Evolutionary conservation across 2,113 vertebrate genomes (phyloP).

Genomic region (Pseudopipra pipra): DNA sequence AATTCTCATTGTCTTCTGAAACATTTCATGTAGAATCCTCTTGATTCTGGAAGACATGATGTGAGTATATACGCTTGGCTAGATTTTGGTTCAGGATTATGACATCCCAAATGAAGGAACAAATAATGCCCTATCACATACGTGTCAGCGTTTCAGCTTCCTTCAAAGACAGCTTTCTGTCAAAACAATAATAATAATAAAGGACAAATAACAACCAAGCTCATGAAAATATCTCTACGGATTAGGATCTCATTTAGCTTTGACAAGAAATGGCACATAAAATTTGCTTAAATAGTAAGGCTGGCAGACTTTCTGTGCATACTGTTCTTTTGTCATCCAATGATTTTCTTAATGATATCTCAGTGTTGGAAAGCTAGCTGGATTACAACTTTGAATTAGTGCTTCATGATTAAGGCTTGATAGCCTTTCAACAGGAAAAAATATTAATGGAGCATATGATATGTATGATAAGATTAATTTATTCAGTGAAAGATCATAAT

Average conservation of each 20-base stretch:
- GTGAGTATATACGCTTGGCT: not conserved
- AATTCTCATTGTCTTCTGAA: not conserved
- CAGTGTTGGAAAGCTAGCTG: not conserved
- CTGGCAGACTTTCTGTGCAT: not conserved
- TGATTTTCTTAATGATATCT: too few relatives aligned
- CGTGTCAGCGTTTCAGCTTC: not conserved
- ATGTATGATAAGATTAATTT: not conserved
- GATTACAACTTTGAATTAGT: not conserved
- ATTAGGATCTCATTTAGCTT: not conserved
- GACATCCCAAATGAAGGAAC: not conserved
- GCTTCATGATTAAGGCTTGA: not conserved
- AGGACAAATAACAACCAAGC: not conserved
- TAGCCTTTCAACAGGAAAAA: not conserved
- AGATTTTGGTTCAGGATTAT: not conserved
- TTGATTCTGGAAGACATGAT: not conserved
- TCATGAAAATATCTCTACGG: not conserved
- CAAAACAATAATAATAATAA: not conserved
- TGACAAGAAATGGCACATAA: not conserved
- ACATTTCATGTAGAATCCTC: not conserved
- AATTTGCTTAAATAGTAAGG: not conserved
- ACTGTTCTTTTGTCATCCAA: too few relatives aligned
- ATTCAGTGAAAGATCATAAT: not conserved
- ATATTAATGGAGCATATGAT: not conserved
- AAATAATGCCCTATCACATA: not conserved
- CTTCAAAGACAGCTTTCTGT: not conserved